Evolutionary conservation across 2,888 invertebrate genomes (phyloP).

Genomic region (Diabrotica balteata): DNA sequence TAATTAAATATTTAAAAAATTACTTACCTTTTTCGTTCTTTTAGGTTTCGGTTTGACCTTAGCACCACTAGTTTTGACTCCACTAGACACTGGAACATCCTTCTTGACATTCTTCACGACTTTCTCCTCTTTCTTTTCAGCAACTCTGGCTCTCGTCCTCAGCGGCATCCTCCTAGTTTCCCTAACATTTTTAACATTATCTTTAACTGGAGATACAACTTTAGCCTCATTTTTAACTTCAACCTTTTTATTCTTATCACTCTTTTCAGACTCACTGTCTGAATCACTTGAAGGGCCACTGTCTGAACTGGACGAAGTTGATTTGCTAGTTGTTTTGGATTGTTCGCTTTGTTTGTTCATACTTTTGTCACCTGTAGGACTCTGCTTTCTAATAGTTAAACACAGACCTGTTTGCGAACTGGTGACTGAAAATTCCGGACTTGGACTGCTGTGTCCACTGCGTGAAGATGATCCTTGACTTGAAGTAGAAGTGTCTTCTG

Average conservation of each 20-base stretch:
- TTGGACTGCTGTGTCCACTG: conserved; percentile 46
- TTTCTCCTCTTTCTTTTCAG: conserved; percentile 50
- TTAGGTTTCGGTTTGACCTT: conserved; percentile 40
- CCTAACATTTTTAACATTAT: conserved; percentile 30
- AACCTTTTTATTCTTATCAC: conserved; percentile 24
- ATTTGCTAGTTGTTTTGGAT: conserved; percentile 45
- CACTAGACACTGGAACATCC: conserved; percentile 49
- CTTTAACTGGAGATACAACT: conserved; percentile 19
- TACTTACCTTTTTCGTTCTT: conserved; percentile 48
- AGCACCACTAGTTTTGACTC: conserved; percentile 54
- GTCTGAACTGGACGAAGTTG: conserved; percentile 63
- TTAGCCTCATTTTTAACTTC: conserved; percentile 18
- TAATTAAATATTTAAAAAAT: conserved; percentile 9
- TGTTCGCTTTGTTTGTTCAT: conserved; percentile 55
- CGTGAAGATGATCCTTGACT: conserved; percentile 57
- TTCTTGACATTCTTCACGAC: conserved; percentile 33
- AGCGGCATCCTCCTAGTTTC: conserved; percentile 47
- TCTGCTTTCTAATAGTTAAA: conserved; percentile 66
- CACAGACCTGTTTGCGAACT: conserved; percentile 68
- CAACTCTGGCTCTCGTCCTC: conserved; percentile 57
- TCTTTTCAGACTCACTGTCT: conserved; percentile 49
- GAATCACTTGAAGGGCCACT: conserved; percentile 60
- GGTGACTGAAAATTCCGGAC: conserved; percentile 68
- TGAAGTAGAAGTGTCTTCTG: conserved; percentile 56
- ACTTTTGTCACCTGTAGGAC: conserved; percentile 54